Base-by-base conservation (phyloP, 2,113 vertebrate species). In the Leptobrachium leishanense region DNA sequence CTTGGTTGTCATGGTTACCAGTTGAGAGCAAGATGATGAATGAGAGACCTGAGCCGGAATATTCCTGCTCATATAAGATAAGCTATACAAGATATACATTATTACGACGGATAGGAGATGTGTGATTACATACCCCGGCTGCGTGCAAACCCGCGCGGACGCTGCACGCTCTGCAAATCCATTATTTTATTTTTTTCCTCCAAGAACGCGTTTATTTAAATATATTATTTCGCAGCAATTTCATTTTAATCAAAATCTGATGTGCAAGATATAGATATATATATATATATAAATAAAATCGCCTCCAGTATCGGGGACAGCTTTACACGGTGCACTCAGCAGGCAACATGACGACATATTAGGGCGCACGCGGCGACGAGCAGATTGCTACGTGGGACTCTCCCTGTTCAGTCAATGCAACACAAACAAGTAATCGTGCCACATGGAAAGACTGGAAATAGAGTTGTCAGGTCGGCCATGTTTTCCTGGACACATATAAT, bases 61-160 rank as follows among this genome's bases (percentile, higher is more conserved):
- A 39, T 77, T 77, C 50, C 46, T 62, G 54, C 66, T 73, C 64
- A 74, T 71, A 57, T 59, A 46, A 74, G 77, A 74, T 59, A 80
- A 80, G 63, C 65, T 74, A 40, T 80, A 71, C 77, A 80, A 74
- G 77, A 80, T 74, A 31, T 68, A 74, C 72, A 59, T 80, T 80
- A 80, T 74, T 80, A 71, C 71, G 40, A 40, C 10, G 57, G 40
- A 74, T 64, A 68, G 7, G 68, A 80, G 77, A 80, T 68, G 50
- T 72, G 65, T 54, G 44, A 54, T 79, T 43, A 39, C 77, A 54
- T 72, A 67, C 12, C 68, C 20, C 13, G 12, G 69, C 68, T 6
- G 41, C 77, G 42, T 54, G 53, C 41, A 7, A 46, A 72, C 54
- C 39, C 69, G 54, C 44, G 31, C 20, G 12, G 43, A 43, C 15